Evolutionary conservation across 2,888 invertebrate genomes (phyloP).

Genomic region (Ferdinandea cuprea): DNA sequence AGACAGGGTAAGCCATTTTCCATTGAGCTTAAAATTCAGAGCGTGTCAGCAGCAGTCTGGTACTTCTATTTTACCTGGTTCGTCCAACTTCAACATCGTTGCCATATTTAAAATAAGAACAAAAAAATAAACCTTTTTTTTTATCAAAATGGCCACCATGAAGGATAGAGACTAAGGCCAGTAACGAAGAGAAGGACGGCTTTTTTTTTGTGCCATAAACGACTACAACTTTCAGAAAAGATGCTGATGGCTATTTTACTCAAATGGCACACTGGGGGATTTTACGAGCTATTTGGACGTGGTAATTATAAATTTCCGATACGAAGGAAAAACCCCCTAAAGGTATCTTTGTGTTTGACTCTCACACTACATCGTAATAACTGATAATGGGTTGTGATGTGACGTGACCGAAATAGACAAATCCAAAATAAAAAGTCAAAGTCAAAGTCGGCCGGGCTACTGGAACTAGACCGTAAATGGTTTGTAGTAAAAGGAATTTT

Average conservation of each 20-base stretch:
- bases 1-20: background rate
- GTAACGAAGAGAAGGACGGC: background rate
- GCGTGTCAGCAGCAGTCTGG: background rate
- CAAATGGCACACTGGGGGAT: conserved; percentile 32
- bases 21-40: conserved; percentile 33
- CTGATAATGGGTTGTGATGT: conserved; percentile 47
- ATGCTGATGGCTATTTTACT: conserved; percentile 13
- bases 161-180: background rate
- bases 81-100: conserved; percentile 1
- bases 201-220: background rate
- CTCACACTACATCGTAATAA: conserved; percentile 31
- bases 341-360: background rate
- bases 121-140: background rate
- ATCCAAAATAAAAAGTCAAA: background rate
- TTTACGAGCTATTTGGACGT: conserved; percentile 17
- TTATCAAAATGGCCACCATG: background rate
- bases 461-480: background rate
- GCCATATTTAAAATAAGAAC: background rate
- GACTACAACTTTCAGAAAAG: conserved; percentile 5
- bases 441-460: background rate
- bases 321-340: background rate
- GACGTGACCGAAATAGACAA: conserved; percentile 47
- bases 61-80: conserved; percentile 2
- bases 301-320: conserved; percentile 49
- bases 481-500: conserved; percentile 14